Conservation (phyloP, 92 coral and sea anemone species). For the Palythoa grandiflora region DNA sequence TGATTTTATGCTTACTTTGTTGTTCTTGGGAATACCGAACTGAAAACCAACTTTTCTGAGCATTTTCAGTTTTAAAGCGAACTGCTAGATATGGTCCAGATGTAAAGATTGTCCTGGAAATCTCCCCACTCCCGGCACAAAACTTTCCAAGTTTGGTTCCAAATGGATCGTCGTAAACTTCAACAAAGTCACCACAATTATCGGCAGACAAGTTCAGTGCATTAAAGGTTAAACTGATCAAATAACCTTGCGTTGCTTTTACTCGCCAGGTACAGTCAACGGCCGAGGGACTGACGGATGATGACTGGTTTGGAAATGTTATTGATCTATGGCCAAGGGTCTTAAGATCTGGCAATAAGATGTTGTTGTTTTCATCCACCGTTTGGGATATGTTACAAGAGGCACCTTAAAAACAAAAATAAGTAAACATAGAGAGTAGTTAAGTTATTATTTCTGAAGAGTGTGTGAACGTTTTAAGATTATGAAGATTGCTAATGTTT, state of each 20-base stretch:
- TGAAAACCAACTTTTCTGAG: conserved; percentile 20
- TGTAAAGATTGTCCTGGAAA: not conserved
- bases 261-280: conserved; percentile 42
- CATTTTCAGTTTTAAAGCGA: conserved; percentile 21
- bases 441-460: no score
- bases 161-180: conserved; percentile 40
- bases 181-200: conserved; percentile 30
- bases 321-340: not conserved
- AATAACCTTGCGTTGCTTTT: conserved; percentile 7
- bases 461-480: no score
- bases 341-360: conserved; percentile 27
- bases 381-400: conserved; percentile 29
- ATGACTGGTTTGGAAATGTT: conserved; percentile 30
- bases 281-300: not conserved
- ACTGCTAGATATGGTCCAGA: conserved; percentile 39
- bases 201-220: conserved; percentile 24
- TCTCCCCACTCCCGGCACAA: conserved; percentile 17
- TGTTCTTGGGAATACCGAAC: conserved; percentile 9
- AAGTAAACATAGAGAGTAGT: not conserved
- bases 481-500: no score
- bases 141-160: conserved; percentile 29
- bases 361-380: conserved; percentile 34
- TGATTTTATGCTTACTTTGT: not conserved
- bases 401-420: not conserved
- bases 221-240: not conserved